phyloP scores from a whole-genome alignment of 2,888 invertebrate species.

The Leptinotarsa rubiginosa region DNA sequence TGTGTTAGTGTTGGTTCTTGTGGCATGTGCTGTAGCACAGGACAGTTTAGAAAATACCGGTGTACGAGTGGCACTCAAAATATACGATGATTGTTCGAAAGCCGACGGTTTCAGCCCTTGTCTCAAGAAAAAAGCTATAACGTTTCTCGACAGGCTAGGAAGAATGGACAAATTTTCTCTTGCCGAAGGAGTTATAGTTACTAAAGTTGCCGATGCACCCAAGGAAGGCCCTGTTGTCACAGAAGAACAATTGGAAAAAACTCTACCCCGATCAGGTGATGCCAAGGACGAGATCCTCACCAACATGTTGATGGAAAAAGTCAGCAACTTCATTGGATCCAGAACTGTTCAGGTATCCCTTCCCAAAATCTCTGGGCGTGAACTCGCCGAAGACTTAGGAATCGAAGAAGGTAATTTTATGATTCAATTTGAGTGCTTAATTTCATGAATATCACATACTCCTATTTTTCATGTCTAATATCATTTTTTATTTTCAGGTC shows the following conservation, averaged over 20 bases:
- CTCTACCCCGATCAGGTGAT: conserved; percentile 74
- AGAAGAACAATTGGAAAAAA: conserved; percentile 78
- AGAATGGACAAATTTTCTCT: conserved; percentile 75
- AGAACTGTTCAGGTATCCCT: conserved; percentile 82
- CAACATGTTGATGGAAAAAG: conserved; percentile 77
- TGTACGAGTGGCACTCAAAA: conserved; percentile 74
- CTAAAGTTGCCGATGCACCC: conserved; percentile 69
- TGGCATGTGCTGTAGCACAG: conserved; percentile 55
- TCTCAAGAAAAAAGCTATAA: conserved; percentile 83
- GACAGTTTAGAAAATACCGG: conserved; percentile 69
- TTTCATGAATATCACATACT: too few relatives aligned
- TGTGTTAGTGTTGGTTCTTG: conserved; percentile 61
- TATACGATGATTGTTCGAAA: conserved; percentile 83
- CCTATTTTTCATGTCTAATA: background rate
- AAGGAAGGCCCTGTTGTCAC: conserved; percentile 73
- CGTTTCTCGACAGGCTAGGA: conserved; percentile 81
- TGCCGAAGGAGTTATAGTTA: conserved; percentile 76
- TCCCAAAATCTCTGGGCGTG: conserved; percentile 73
- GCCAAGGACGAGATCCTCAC: conserved; percentile 77
- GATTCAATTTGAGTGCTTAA: too few relatives aligned
- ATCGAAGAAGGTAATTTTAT: conserved; percentile 78
- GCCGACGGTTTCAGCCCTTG: conserved; percentile 79
- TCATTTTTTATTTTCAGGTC: conserved; percentile 44
- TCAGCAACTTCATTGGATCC: conserved; percentile 79
- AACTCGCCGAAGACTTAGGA: conserved; percentile 64